Conservation (phyloP, 2,797 vertebrate species). For the Sebastes paucispinis region DNA sequence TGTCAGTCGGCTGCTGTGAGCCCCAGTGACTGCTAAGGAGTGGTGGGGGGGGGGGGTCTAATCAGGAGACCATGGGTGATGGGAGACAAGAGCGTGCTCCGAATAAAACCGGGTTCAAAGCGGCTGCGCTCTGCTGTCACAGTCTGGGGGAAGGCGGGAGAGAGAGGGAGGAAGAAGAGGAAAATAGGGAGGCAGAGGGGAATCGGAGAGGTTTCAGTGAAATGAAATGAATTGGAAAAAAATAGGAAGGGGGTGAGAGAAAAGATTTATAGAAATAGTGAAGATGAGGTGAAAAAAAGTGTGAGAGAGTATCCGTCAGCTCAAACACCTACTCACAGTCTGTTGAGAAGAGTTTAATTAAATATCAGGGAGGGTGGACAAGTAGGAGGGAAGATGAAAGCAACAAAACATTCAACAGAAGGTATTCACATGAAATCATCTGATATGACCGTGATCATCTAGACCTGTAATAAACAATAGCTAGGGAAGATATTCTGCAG, state of each 20-base stretch:
- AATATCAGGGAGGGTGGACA: constrained; percentile 23
- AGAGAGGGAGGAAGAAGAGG: neutral
- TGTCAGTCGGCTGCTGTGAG: constrained; percentile 50
- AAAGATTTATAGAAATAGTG: neutral
- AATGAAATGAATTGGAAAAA: neutral
- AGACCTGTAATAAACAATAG: neutral
- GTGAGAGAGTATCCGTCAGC: neutral
- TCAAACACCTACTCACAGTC: constrained; percentile 28
- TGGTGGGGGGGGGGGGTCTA: constrained; percentile 22
- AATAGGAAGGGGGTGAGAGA: neutral
- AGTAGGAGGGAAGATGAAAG: neutral
- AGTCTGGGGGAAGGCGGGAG: constrained; percentile 7
- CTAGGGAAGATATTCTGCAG: neutral
- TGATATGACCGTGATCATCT: neutral
- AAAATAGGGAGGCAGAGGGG: neutral
- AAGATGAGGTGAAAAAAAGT: neutral
- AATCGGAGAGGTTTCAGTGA: constrained; percentile 8
- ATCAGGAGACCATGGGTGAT: constrained; percentile 69
- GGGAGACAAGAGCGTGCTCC: constrained; percentile 61
- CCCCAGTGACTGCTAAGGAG: constrained; percentile 45
- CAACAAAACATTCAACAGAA: neutral
- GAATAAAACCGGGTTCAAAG: constrained; percentile 62
- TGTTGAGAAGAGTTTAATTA: constrained; percentile 37
- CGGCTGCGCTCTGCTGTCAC: constrained; percentile 23
- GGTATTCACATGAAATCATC: neutral